Percentiles rank a stretch among this genome's conserved stretches.
phyloP scores from a whole-genome alignment of 1,140 invertebrate genomes.

The Drosophila biarmipes region DNA sequence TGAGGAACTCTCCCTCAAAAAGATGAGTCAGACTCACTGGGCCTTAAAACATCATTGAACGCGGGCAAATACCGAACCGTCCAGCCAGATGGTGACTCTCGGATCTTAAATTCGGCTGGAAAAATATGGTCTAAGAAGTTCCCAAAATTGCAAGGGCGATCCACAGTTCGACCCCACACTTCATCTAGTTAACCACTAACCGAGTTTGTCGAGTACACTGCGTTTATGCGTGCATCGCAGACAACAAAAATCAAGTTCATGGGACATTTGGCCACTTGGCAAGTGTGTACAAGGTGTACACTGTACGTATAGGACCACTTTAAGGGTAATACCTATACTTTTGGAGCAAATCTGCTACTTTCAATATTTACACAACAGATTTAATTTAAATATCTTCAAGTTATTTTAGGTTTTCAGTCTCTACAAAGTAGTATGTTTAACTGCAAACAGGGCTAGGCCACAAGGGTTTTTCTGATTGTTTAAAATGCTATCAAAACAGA shows the following conservation, averaged over 20 bases:
- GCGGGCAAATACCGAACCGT: neutral
- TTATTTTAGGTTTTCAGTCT: no score
- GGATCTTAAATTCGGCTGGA: neutral
- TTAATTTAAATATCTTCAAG: no score
- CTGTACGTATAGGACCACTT: no score
- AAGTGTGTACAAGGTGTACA: no score
- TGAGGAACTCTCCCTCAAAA: slow-evolving; percentile 38
- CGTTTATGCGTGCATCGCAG: slow-evolving; percentile 13
- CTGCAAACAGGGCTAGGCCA: no score
- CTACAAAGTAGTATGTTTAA: no score
- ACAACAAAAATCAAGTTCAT: neutral
- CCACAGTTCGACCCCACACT: neutral
- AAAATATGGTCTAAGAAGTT: neutral
- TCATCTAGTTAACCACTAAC: slow-evolving; percentile 27
- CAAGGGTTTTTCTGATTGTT: no score
- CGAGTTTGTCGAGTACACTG: slow-evolving; percentile 13
- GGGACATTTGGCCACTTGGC: neutral
- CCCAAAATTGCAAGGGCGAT: slow-evolving; percentile 1
- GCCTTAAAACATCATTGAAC: slow-evolving; percentile 29
- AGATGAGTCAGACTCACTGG: slow-evolving; percentile 58
- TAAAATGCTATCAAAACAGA: no score
- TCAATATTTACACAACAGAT: no score
- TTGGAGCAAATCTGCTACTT: no score
- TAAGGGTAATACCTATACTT: no score
- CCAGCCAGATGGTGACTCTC: slow-evolving; percentile 4